Percentiles rank a stretch among this genome's conserved stretches.
These are phyloP conservation scores for Oreochromis spilurus DNA, from an alignment of 2,113 vertebrate species.

Conservation along the genomic window DNA sequence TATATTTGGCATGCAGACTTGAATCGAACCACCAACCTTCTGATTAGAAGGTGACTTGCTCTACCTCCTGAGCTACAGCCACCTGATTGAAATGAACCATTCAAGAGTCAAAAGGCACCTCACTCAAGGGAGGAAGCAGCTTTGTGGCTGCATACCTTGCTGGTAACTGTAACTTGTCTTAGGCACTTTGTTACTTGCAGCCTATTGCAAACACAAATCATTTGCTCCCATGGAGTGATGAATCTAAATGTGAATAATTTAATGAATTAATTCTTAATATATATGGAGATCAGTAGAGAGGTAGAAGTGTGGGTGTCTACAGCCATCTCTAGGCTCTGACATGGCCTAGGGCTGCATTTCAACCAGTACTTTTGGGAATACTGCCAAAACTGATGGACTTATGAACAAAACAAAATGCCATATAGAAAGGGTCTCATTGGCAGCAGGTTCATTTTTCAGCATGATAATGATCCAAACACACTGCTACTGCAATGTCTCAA, in stretches of 20 bases:
- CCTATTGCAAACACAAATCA: background rate
- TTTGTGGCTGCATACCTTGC: background rate
- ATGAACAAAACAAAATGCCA: background rate
- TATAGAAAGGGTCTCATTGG: background rate
- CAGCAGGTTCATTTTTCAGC: background rate
- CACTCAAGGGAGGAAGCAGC: background rate
- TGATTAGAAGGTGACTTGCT: background rate
- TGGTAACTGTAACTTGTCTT: background rate
- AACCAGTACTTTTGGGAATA: background rate
- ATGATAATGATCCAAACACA: background rate
- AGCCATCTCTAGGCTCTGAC: background rate
- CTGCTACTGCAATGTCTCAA: background rate
- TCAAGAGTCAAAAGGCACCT: background rate
- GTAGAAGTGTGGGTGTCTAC: background rate
- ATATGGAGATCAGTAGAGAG: background rate
- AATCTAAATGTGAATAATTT: background rate
- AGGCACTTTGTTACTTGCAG: background rate
- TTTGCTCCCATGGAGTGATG: background rate
- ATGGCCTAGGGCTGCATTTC: background rate
- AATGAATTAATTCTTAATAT: background rate
- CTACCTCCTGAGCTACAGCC: background rate
- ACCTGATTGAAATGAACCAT: background rate
- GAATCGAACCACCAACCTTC: background rate
- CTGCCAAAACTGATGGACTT: background rate
- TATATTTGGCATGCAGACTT: background rate